These are phyloP conservation scores for Enteromius afrohamiltoni DNA, from an alignment of 2,797 vertebrate species.

Conservation along the genomic window DNA sequence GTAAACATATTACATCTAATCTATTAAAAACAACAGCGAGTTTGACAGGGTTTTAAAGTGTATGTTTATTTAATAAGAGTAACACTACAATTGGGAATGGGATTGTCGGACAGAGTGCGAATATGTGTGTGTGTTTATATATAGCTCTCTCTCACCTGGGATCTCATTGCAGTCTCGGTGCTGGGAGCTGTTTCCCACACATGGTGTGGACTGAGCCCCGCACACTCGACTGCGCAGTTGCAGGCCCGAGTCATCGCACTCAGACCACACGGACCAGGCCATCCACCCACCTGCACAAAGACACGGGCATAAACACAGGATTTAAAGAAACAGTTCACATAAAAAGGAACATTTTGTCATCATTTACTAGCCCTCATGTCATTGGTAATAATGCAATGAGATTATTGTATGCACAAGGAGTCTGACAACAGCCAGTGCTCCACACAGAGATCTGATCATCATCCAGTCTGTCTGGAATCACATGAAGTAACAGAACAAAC, in stretches of 20 bases:
- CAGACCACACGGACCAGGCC: slow-evolving; percentile 93
- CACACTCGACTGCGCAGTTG: slow-evolving; percentile 90
- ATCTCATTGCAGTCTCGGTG: slow-evolving; percentile 93
- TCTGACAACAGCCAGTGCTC: no score
- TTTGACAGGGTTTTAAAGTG: slow-evolving; percentile 44
- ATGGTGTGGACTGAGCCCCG: slow-evolving; percentile 75
- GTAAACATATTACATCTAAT: slow-evolving; percentile 57
- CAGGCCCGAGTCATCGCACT: slow-evolving; percentile 87
- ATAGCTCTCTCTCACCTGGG: slow-evolving; percentile 79
- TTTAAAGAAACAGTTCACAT: slow-evolving; percentile 11
- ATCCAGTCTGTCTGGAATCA: no score
- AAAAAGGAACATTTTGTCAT: neutral
- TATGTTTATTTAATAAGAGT: slow-evolving; percentile 47
- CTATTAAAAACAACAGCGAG: slow-evolving; percentile 49
- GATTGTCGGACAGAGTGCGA: neutral
- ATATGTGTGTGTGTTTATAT: neutral
- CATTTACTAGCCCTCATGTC: neutral
- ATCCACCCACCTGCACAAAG: slow-evolving; percentile 90
- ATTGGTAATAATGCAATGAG: no score
- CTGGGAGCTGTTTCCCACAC: slow-evolving; percentile 86
- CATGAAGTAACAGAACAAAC: no score
- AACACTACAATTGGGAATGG: slow-evolving; percentile 18
- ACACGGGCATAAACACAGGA: slow-evolving; percentile 37
- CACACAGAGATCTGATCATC: no score
- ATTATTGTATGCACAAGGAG: no score